Evolutionary conservation across 2,113 vertebrate species (phyloP), one percentile per base, ranked within the genome.

Genomic region (Muntiacus muntjak): DNA sequence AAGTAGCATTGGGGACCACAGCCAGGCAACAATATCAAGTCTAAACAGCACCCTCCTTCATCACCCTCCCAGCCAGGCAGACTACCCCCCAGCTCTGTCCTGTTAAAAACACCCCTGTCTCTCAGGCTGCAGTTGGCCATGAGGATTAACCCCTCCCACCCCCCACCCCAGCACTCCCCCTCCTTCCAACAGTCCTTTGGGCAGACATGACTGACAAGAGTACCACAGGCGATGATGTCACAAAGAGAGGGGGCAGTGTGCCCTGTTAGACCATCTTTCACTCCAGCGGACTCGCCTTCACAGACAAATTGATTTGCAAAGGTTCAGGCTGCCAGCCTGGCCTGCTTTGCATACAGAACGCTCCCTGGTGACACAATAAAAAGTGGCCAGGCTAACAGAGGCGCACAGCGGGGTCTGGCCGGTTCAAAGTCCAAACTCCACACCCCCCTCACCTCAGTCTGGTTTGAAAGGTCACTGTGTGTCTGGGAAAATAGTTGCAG

Each of bases 221-320:
- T 98, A 98, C 98, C 99, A 98, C 98, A 98, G 99, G 98, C 98
- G 12, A 98, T 99, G 94, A 98, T 99, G 99, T 99, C 99, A 99
- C 99, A 99, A 99, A 99, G 98, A 98, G 98, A 98, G 85, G 98
- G 89, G 98, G 98, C 98, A 98, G 99, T 98, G 98, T 98, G 99
- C 98, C 99, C 98, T 98, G 93, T 76, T 98, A 89, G 98, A 98
- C 98, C 99, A 98, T 99, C 99, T 99, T 99, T 99, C 98, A 99
- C 98, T 98, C 98, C 98, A 98, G 99, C 96, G 98, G 98, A 99
- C 99, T 99, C 96, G 99, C 98, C 99, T 99, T 99, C 99, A 99
- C 99, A 99, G 99, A 99, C 99, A 99, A 99, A 99, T 99, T 99
- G 99, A 99, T 99, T 99, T 99, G 99, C 99, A 99, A 99, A 99